A percentile compares a stretch with the other conserved stretches of the same genome.
Conservation (phyloP, 2,888 invertebrate species). For the Choristoneura rosaceana region DNA sequence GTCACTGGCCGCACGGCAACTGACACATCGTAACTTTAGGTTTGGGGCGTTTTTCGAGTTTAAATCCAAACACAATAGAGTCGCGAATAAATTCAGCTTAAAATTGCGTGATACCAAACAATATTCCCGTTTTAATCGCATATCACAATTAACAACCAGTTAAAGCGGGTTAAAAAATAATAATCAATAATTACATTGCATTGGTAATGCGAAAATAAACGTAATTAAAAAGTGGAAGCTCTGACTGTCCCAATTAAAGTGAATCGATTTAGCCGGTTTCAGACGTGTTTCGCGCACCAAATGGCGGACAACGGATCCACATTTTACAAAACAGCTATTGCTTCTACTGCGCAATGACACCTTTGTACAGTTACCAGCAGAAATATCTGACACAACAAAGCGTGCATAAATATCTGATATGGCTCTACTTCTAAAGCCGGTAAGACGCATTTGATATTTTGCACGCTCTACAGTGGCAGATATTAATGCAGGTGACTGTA, state of each 20-base stretch:
- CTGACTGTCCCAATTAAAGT: background rate
- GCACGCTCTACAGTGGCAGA: no score
- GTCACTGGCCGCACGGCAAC: constrained; percentile 8
- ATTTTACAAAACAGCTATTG: no score
- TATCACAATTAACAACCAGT: constrained; percentile 35
- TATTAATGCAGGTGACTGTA: no score
- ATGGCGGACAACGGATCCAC: background rate
- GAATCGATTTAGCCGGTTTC: background rate
- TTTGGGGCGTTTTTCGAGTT: background rate
- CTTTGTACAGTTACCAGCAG: no score
- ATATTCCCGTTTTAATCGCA: constrained; percentile 30
- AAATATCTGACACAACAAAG: no score
- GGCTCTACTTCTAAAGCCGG: no score
- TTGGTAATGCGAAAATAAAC: constrained; percentile 4
- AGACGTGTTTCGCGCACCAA: background rate
- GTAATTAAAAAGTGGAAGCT: constrained; percentile 14
- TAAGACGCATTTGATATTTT: no score
- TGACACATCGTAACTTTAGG: background rate
- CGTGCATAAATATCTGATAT: no score
- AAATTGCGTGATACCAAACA: constrained; percentile 29
- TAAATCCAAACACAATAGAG: background rate
- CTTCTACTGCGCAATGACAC: no score
- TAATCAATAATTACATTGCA: constrained; percentile 34
- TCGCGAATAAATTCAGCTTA: background rate
- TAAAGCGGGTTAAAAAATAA: constrained; percentile 37